Evolutionary conservation across 2,888 invertebrate species (phyloP).

Genomic region (Pyralis farinalis): DNA sequence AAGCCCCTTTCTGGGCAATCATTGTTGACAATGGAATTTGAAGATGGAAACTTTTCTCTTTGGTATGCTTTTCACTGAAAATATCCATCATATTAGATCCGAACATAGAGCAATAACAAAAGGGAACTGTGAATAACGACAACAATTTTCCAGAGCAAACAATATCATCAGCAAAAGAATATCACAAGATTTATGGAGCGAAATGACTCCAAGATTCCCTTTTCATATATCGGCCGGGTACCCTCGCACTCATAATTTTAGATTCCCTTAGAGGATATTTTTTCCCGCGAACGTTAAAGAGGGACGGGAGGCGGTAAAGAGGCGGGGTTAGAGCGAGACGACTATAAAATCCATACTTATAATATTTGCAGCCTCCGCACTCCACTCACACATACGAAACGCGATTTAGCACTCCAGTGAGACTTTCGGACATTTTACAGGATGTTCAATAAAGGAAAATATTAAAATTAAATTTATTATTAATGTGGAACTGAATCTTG

Average conservation of each 20-base stretch:
- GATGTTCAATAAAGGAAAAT: conserved; percentile 26
- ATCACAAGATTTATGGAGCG: conserved; percentile 63
- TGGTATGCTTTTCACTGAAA: no score
- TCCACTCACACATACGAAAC: conserved; percentile 57
- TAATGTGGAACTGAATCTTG: no score
- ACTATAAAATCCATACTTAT: conserved; percentile 79
- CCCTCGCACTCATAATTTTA: conserved; percentile 65
- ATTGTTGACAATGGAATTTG: no score
- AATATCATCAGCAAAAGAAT: conserved; percentile 47
- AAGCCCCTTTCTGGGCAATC: no score
- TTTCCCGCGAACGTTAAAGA: conserved; percentile 54
- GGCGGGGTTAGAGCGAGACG: conserved; percentile 46
- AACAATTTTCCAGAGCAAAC: conserved; percentile 47
- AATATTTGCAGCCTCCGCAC: conserved; percentile 78
- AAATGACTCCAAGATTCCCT: conserved; percentile 63
- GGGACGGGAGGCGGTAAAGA: conserved; percentile 31
- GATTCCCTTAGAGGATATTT: conserved; percentile 68
- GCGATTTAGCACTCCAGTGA: conserved; percentile 72
- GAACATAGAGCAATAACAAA: conserved; percentile 10
- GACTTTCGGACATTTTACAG: conserved; percentile 63
- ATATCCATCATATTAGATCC: conserved; percentile 3
- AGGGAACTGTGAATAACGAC: conserved; percentile 16
- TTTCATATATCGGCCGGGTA: conserved; percentile 57
- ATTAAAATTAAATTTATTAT: no score
- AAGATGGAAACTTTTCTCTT: no score